Evolutionary conservation across 2,888 invertebrate genomes (phyloP).

Genomic region (Aquatica leii): DNA sequence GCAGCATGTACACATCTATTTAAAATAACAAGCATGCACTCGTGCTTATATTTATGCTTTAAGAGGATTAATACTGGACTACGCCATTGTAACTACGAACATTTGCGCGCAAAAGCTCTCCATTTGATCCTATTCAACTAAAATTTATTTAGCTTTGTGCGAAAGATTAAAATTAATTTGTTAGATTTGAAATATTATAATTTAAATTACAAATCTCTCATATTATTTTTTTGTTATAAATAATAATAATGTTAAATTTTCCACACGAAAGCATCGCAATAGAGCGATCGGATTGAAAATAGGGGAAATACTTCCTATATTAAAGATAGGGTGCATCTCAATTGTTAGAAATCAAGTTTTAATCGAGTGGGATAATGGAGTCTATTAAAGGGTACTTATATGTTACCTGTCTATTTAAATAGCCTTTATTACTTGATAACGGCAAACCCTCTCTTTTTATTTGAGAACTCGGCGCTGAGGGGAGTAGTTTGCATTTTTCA

Average conservation of each 20-base stretch:
- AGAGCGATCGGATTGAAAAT: constrained; percentile 38
- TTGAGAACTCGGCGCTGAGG: background rate
- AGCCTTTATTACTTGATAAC: constrained; percentile 23
- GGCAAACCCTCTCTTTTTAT: constrained; percentile 11
- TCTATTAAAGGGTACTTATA: constrained; percentile 37
- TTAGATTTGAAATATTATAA: constrained; percentile 4
- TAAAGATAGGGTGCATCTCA: constrained; percentile 49
- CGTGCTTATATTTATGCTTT: constrained; percentile 4
- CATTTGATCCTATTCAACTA: constrained; percentile 15
- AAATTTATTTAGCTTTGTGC: constrained; percentile 20
- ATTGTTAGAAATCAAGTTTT: constrained; percentile 50
- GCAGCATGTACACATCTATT: too few species aligned
- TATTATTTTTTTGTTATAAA: constrained; percentile 3
- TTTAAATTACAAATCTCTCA: constrained; percentile 11
- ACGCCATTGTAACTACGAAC: constrained; percentile 12
- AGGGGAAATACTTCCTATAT: constrained; percentile 45
- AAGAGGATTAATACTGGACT: constrained; percentile 27
- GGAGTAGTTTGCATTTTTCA: constrained; percentile 4
- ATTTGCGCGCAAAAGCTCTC: constrained; percentile 1
- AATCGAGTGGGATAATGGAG: constrained; percentile 47
- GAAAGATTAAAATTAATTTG: constrained; percentile 23
- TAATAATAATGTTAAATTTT: constrained; percentile 25
- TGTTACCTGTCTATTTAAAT: constrained; percentile 38
- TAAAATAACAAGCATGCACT: too few species aligned
- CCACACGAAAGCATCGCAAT: constrained; percentile 21